Base-by-base conservation (phyloP, 2,113 vertebrate species). In the Brevimyrus niger region DNA sequence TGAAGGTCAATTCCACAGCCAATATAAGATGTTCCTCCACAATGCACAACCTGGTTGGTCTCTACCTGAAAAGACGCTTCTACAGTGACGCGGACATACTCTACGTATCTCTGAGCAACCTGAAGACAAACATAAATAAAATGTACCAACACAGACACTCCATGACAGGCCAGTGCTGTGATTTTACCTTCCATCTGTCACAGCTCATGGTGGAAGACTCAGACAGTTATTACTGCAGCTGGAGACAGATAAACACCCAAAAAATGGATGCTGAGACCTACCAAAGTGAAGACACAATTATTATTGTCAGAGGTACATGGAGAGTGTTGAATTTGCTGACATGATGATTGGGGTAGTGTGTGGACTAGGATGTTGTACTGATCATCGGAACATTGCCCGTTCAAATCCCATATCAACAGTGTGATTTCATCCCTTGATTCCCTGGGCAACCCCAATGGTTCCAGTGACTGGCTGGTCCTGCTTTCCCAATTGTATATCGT, bases 221-320 rank as follows among this genome's bases (percentile, higher is more conserved):
- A 0, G 89, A 94, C 87, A 15, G 92, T 50, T 95, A 95, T 48
- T 92, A 89, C 91, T 95, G 94, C 87, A 51, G 0, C 1, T 95
- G 93, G 94, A n/a, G 0, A 0, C n/a, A 53, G 27, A 27, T 50
- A 0, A 5, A n/a, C 0, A 0, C 0, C 1, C 0, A 4, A 0
- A 80, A 0, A 0, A 0, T 0, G 0, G 4, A 1, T 7, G 0
- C 19, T 42, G 51, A 15, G 2, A 6, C 0, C 0, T 2, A 85
- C 50, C 0, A 23, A 8, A 93, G 90, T 87, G 88, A 50, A 0
- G 92, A 92, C 83, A 94, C 92, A 3, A 1, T 94, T 4, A 47
- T 95, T 80, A 92, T 95, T 10, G 51, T 95, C 76, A 90, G 35
- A 92, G 94, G 95, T 95, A 50, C 91, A 48, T n/a, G 7, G 87